Evolutionary conservation across 2,888 invertebrate species (phyloP).

Genomic region (Habroteleia sp.): DNA sequence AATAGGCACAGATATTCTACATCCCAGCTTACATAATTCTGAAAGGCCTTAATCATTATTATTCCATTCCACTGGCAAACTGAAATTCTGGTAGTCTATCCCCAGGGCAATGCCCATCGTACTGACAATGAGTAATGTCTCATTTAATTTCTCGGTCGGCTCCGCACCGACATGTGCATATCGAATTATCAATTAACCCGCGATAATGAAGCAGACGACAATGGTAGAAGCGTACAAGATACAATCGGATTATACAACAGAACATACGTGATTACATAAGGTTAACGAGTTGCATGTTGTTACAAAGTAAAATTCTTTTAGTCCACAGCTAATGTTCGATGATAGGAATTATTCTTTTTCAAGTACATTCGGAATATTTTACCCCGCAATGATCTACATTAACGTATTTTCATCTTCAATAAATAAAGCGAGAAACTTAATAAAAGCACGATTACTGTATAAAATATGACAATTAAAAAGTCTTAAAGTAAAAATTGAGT

Average conservation of each 20-base stretch:
- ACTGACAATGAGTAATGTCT: slow-evolving; percentile 58
- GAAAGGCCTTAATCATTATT: slow-evolving; percentile 34
- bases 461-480: no score
- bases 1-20: slow-evolving; percentile 4
- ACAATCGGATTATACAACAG: slow-evolving; percentile 65
- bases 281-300: slow-evolving; percentile 62
- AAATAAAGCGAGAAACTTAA: no score
- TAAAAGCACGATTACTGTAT: no score
- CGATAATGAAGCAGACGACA: slow-evolving; percentile 69
- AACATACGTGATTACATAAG: slow-evolving; percentile 66
- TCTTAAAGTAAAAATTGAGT: no score
- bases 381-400: no score
- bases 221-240: slow-evolving; percentile 58
- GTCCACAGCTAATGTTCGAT: neutral
- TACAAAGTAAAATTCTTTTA: slow-evolving; percentile 25
- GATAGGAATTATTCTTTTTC: no score
- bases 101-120: slow-evolving; percentile 42
- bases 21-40: slow-evolving; percentile 13
- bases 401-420: no score
- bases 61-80: slow-evolving; percentile 25
- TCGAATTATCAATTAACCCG: slow-evolving; percentile 69
- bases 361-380: no score
- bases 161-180: slow-evolving; percentile 57
- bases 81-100: slow-evolving; percentile 36
- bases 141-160: slow-evolving; percentile 57